Percentiles rank a stretch among this genome's conserved stretches.
These are phyloP conservation scores for Danio rerio DNA, from an alignment of 2,113 vertebrate species.

Conservation along the genomic window GRCz12tu NC_133184.1:48874001-48874500, in stretches of 20 bases:
- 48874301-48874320: neutral
- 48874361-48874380: neutral
- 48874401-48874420: too few relatives aligned
- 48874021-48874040: neutral
- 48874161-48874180: conserved; percentile 14
- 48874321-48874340: neutral
- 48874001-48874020: neutral
- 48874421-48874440: too few relatives aligned
- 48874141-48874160: conserved; percentile 13
- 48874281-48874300: neutral
- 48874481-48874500: too few relatives aligned
- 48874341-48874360: neutral
- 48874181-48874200: neutral
- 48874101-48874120: neutral
- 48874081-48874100: conserved; percentile 13
- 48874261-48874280: neutral
- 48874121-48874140: neutral
- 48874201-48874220: neutral
- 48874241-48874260: conserved; percentile 1
- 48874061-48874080: neutral
- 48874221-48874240: conserved; percentile 11
- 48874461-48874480: too few relatives aligned
- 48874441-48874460: too few relatives aligned
- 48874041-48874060: conserved; percentile 5
- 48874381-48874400: too few relatives aligned